Conservation (phyloP, 2,113 vertebrate species). For the Silurus meridionalis region DNA sequence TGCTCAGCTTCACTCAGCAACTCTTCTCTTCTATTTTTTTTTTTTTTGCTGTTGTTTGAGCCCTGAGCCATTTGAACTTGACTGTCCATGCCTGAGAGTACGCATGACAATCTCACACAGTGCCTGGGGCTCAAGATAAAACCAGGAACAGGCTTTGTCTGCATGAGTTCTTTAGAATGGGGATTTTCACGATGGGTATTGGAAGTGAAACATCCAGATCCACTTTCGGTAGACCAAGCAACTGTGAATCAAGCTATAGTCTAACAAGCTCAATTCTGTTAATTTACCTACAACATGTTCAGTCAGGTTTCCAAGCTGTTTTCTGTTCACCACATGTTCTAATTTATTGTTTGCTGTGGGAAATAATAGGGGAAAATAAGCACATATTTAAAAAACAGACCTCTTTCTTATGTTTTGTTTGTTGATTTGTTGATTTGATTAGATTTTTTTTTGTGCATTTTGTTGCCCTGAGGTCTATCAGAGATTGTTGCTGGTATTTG, state of each 20-base stretch:
- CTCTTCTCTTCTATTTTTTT: background rate
- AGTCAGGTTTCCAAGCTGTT: constrained; percentile 46
- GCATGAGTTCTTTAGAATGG: background rate
- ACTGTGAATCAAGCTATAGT: constrained; percentile 55
- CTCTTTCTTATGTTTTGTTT: background rate
- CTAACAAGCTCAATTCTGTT: background rate
- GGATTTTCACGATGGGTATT: background rate
- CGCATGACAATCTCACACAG: background rate
- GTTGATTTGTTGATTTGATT: background rate
- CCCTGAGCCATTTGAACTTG: background rate
- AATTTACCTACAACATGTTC: constrained; percentile 42
- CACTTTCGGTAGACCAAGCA: constrained; percentile 31
- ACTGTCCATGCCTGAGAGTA: background rate
- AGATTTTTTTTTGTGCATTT: background rate
- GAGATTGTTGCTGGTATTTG: too few species aligned
- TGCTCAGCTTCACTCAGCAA: background rate
- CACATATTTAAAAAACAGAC: constrained; percentile 20
- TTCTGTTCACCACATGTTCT: constrained; percentile 55
- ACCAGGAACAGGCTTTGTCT: background rate
- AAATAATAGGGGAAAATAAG: constrained; percentile 60
- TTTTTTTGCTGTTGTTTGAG: background rate
- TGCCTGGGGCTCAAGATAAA: background rate
- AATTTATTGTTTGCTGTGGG: constrained; percentile 73
- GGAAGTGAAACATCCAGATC: constrained; percentile 8
- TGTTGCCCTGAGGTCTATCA: background rate